Conservation (phyloP, 2,113 vertebrate species). For the Gymnobelideus leadbeateri region DNA sequence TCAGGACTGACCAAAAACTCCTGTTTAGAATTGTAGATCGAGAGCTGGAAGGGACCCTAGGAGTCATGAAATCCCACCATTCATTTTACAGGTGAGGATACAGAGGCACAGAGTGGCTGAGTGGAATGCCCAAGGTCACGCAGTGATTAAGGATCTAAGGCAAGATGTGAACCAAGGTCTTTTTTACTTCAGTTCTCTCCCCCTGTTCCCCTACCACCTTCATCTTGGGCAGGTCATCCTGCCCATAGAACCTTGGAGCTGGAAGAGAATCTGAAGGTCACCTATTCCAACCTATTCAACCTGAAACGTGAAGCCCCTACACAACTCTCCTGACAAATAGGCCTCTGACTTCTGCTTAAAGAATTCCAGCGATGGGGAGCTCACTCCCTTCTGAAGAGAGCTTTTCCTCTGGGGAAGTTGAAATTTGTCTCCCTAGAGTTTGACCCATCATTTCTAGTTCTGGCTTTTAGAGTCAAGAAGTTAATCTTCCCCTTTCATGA, state of each 20-base stretch:
- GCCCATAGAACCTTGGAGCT: neutral
- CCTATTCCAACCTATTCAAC: neutral
- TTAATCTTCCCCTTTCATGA: neutral
- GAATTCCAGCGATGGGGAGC: neutral
- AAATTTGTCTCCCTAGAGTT: neutral
- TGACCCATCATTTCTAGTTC: neutral
- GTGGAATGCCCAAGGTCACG: neutral
- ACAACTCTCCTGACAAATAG: neutral
- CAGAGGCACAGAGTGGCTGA: neutral
- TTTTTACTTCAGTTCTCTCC: neutral
- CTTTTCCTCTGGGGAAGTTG: neutral
- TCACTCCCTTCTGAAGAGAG: neutral
- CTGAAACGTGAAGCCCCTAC: neutral
- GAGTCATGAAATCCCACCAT: neutral
- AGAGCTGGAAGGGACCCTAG: neutral
- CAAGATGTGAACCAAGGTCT: neutral
- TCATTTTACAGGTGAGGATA: neutral
- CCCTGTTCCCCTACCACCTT: neutral
- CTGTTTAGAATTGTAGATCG: neutral
- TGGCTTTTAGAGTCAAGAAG: neutral
- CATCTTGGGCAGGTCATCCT: neutral
- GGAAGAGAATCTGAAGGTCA: neutral
- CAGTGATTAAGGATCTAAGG: neutral
- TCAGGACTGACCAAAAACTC: neutral
- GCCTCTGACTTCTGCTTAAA: neutral